Base-by-base conservation (phyloP, 2,888 invertebrate genomes). In the Epicampocera succincta region DNA sequence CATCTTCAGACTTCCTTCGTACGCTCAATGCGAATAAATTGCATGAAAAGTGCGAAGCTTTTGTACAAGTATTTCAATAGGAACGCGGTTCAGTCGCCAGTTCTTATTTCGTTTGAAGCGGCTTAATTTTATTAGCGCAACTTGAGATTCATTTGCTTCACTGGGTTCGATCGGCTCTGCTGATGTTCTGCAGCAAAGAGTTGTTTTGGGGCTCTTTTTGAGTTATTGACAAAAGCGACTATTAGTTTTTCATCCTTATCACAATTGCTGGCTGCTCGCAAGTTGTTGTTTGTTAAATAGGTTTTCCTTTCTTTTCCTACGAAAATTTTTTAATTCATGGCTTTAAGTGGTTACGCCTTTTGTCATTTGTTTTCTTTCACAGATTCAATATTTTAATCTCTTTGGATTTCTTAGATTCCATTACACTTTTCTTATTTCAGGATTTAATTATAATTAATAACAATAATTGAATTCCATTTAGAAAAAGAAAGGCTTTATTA, bases 321-420 rank as follows among this genome's bases (percentile, higher is more conserved):
- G n/a, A 29, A 33, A 38, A 38, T 44, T 8, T 69, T 50, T 29
- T 19, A 73, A 73, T 63, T 44, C 61, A 76, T 81, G 48, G 84
- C 83, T 82, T 58, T 71, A 60, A 84, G 84, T 82, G 84, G 84
- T 84, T 80, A 84, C 84, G 84, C 84, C 84, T 84, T 84, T 84
- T 84, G 84, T 84, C 84, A 84, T 84, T 84, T 84, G 71, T 82
- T 74, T 74, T 74, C 65, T 25, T 52, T 65, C 17, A 29, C 44
- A 58, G 11, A 68, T 52, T 17, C 17, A 40, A 38, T 25, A 17
- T 63, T 72, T 52, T 48, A 60, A 6, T 19, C 72, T 72, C 44
- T 15, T n/a, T 58, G 29, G 48, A 42, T 58, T 72, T 69, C 17
- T 66, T 5, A 33, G 50, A 63, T 46, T 65, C 38, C 15, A 29